These are phyloP conservation scores for Acholoe squamosa DNA, from an alignment of 2,888 invertebrate species.

Conservation along the genomic window DNA sequence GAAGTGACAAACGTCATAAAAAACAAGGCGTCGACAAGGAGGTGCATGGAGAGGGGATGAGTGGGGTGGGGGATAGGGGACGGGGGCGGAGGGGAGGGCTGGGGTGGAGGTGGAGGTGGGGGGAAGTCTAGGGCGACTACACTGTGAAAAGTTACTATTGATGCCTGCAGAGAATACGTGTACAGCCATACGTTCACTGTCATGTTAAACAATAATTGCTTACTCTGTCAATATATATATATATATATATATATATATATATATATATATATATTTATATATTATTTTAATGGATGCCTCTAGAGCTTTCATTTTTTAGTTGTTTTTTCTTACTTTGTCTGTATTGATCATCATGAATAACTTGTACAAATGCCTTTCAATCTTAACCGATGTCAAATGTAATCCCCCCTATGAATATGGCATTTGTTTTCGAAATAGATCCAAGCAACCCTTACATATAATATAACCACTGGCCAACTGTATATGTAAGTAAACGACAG, in stretches of 20 bases:
- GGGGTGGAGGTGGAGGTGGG: neutral
- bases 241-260: slow-evolving; percentile 39
- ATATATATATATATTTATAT: slow-evolving; percentile 28
- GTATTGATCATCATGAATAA: neutral
- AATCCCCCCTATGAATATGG: too few species aligned
- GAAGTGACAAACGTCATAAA: slow-evolving; percentile 10
- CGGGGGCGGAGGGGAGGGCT: neutral
- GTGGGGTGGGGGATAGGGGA: neutral
- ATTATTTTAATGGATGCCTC: neutral
- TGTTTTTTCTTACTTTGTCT: neutral
- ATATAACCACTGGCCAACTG: too few species aligned
- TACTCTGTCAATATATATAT: neutral
- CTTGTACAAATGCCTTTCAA: neutral
- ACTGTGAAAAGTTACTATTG: too few species aligned
- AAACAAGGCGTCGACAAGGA: neutral
- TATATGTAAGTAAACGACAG: too few species aligned
- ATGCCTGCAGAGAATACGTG: too few species aligned
- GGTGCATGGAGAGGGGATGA: neutral
- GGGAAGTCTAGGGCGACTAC: slow-evolving; percentile 1
- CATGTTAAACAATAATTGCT: neutral
- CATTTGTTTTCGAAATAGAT: too few species aligned
- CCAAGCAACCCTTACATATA: too few species aligned
- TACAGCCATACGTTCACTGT: neutral
- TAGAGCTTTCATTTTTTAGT: too few species aligned
- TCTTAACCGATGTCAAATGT: neutral